Conservation (phyloP, 64 coral and sea anemone species). For the Dendronephthya gigantea region DNA sequence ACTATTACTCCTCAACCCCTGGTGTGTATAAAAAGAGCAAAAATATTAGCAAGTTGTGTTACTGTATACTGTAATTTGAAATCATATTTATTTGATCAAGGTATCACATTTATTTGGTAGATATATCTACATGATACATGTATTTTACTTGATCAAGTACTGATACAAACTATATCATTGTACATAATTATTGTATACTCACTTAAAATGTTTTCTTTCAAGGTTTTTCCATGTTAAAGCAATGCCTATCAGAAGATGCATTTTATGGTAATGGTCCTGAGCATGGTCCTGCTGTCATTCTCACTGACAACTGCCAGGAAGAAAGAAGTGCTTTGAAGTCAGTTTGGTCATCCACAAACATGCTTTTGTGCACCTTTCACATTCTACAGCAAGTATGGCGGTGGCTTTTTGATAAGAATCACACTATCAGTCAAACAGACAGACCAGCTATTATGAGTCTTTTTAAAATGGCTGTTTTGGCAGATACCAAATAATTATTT, state of each 20-base stretch:
- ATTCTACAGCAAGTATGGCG: slow-evolving; percentile 60
- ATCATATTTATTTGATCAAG: neutral
- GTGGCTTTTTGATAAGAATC: slow-evolving; percentile 40
- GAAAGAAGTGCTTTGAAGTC: slow-evolving; percentile 57
- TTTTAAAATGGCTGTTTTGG: slow-evolving; percentile 54
- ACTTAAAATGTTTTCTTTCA: neutral
- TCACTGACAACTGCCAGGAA: slow-evolving; percentile 63
- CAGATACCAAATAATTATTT: slow-evolving; percentile 49
- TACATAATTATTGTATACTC: neutral
- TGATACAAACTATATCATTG: neutral
- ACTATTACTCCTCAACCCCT: no score
- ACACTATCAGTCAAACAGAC: slow-evolving; percentile 48
- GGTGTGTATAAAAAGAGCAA: no score
- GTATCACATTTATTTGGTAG: neutral
- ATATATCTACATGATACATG: neutral
- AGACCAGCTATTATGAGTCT: slow-evolving; percentile 45
- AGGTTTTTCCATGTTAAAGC: slow-evolving; percentile 35
- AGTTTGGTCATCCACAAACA: slow-evolving; percentile 49
- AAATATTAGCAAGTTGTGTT: no score
- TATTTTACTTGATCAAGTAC: neutral
- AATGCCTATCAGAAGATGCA: slow-evolving; percentile 40
- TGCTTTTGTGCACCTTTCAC: slow-evolving; percentile 63
- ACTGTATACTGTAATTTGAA: neutral
- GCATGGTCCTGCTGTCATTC: slow-evolving; percentile 36
- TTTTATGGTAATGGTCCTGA: slow-evolving; percentile 37